Base-by-base conservation (phyloP, 35 echinoderm and acorn worm genomes). In the Apostichopus parvimensis region DNA sequence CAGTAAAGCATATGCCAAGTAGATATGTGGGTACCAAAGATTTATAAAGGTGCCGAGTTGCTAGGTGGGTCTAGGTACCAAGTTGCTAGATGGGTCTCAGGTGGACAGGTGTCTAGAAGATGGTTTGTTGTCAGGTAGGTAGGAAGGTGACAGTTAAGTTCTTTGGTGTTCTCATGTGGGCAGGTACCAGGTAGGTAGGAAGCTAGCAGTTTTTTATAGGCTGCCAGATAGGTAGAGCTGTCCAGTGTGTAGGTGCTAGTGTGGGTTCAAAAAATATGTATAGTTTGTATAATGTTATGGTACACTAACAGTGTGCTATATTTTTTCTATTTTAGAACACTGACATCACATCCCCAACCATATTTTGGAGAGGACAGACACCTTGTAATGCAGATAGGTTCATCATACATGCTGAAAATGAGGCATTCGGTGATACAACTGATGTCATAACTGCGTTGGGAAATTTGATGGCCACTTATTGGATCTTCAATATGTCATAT, bases 371-470 rank as follows among this genome's bases (percentile, higher is more conserved):
- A 79, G 78, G 78, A 79, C 22, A 79, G 52, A 26, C 78, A 10
- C 78, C 78, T 79, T 26, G 12, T 24, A 58, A 87, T 58, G 83
- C 83, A n/a, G 55, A 87, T 6, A 13, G 26, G 25, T 87, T 61
- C 55, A 56, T 9, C 54, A 87, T 87, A 57, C 5, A 56, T 34
- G 55, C 83, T n/a, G 83, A 87, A 65, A 87, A 87, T 58, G 83
- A 61, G 54, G 20, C 54, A 25, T 87, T 87, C 26, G 83, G 10
- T 15, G 60, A 59, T 8, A 62, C 83, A 18, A 59, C n/a, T 57
- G 83, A 87, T 65, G 60, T 87, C 24, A 15, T 87, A 23, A 58
- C 18, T 87, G 83, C 83, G 6, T 87, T 87, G 54, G 83, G 83
- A 58, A 56, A 56, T 57, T 58, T 87, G 15, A 58, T 87, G 6